phyloP scores from a whole-genome alignment of 2,113 vertebrate species.

The Dipodomys spectabilis region DNA sequence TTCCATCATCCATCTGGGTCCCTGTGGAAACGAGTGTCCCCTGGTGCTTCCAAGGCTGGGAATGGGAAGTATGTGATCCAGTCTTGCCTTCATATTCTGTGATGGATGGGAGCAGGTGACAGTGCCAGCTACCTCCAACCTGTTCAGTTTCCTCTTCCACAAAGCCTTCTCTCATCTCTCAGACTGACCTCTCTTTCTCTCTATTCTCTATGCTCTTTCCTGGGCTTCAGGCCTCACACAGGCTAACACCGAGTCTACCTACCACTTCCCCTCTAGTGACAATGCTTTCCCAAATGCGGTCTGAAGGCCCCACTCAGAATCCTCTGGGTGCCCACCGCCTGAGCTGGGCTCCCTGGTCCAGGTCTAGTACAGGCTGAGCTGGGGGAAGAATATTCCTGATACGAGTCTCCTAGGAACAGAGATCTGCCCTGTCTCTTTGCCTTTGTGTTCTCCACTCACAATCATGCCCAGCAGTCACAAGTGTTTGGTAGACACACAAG shows the following conservation, averaged over 20 bases:
- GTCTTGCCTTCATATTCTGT: neutral
- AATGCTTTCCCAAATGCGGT: neutral
- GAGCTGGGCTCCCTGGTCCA: too few relatives aligned
- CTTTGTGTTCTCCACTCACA: rapidly evolving
- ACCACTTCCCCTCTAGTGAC: neutral
- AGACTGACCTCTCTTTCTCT: neutral
- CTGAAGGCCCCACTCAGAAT: neutral
- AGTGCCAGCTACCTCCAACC: neutral
- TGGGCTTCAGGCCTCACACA: neutral
- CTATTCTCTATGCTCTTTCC: neutral
- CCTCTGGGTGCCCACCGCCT: neutral
- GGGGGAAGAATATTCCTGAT: rapidly evolving
- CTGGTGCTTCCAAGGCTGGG: neutral
- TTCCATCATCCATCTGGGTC: neutral
- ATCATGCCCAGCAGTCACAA: rapidly evolving
- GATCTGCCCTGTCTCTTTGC: rapidly evolving
- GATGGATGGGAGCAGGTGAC: neutral
- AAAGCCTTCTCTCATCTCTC: neutral
- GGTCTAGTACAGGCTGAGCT: rapidly evolving
- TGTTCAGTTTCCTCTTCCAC: neutral
- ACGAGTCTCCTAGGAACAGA: neutral
- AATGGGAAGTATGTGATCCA: neutral
- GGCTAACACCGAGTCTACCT: neutral
- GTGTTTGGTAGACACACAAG: neutral
- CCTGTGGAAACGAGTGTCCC: neutral